Evolutionary conservation across 2,113 vertebrate genomes (phyloP).

Genomic region (Tympanuchus pallidicinctus): DNA sequence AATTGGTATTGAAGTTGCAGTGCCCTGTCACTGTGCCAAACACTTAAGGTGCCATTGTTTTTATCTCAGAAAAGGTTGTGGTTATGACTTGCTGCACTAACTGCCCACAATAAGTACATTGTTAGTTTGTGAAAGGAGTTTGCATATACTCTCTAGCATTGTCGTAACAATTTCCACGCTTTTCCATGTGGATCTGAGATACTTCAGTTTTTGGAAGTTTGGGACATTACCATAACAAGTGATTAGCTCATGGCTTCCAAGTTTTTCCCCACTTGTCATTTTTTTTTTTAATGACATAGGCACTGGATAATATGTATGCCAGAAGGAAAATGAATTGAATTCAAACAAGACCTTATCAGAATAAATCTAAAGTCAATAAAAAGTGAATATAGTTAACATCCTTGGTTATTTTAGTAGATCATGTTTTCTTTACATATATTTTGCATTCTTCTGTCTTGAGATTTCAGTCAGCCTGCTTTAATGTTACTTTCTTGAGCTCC

Average conservation of each 20-base stretch:
- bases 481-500: neutral
- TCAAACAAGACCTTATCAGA: neutral
- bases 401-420: neutral
- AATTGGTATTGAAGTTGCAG: slow-evolving; percentile 34
- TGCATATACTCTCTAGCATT: neutral
- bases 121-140: neutral
- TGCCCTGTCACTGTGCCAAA: neutral
- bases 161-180: neutral
- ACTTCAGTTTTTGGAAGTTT: neutral
- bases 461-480: neutral
- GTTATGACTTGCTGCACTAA: neutral
- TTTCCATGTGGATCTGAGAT: neutral
- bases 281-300: neutral
- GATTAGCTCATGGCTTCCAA: neutral
- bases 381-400: neutral
- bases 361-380: neutral
- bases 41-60: neutral
- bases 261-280: neutral
- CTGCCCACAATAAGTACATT: neutral
- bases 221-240: neutral
- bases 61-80: neutral
- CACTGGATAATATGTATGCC: neutral
- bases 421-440: neutral
- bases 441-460: neutral
- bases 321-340: neutral